Evolutionary conservation across 2,888 invertebrate genomes (phyloP).

Genomic region (Hartigia nigra): DNA sequence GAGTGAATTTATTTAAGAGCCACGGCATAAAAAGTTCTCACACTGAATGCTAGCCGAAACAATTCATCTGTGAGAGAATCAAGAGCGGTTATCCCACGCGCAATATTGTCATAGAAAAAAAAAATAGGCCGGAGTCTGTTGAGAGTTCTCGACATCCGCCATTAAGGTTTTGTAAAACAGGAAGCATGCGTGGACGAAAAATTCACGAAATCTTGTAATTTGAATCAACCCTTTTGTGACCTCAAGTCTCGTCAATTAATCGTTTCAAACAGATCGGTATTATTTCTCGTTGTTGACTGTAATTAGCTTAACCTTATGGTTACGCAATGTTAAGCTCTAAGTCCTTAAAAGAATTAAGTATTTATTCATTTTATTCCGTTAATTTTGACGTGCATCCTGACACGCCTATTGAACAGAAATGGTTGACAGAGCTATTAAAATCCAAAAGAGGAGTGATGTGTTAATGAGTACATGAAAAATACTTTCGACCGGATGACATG

Average conservation of each 20-base stretch:
- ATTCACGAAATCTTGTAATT: not conserved
- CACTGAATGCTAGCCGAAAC: slow-evolving; percentile 26
- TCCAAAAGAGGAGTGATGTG: not conserved
- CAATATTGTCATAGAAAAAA: slow-evolving; percentile 22
- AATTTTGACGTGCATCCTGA: not conserved
- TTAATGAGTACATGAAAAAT: no score
- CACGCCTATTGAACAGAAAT: not conserved
- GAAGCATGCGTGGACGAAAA: slow-evolving; percentile 19
- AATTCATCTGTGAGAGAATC: slow-evolving; percentile 37
- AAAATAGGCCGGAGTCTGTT: slow-evolving; percentile 11
- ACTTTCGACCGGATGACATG: not conserved
- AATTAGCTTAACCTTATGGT: not conserved
- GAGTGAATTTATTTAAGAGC: slow-evolving; percentile 24
- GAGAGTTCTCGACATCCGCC: slow-evolving; percentile 14
- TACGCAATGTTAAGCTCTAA: not conserved
- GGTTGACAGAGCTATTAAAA: not conserved
- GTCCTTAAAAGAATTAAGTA: no score
- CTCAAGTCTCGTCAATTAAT: not conserved
- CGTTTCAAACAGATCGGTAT: not conserved
- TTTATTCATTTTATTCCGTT: no score
- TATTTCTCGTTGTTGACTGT: not conserved
- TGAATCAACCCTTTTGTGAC: not conserved
- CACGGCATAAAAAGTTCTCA: slow-evolving; percentile 38
- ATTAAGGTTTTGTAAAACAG: slow-evolving; percentile 30
- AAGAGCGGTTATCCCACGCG: slow-evolving; percentile 32